phyloP scores from a whole-genome alignment of 2,113 vertebrate genomes.

The Burhinus oedicnemus region DNA sequence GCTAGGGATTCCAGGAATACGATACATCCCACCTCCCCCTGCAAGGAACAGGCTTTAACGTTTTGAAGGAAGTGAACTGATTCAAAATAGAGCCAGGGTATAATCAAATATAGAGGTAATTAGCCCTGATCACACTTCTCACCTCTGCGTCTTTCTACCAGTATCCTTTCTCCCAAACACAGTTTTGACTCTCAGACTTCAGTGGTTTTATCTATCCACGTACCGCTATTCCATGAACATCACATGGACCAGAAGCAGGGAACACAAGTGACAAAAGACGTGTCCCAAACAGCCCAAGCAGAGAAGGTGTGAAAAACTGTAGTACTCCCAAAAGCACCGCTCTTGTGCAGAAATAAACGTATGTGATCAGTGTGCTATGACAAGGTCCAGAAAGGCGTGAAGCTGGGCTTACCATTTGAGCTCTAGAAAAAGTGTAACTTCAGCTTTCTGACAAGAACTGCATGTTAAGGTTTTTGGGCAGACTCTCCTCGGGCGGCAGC shows the following conservation, averaged over 20 bases:
- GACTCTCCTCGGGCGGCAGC: background rate
- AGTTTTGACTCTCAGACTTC: background rate
- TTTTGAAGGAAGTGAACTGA: background rate
- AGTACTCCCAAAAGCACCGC: background rate
- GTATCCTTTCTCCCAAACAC: background rate
- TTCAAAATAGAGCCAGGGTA: background rate
- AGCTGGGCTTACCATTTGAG: background rate
- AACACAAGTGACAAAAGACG: background rate
- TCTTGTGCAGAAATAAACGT: background rate
- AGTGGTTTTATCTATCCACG: background rate
- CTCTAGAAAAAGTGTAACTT: background rate
- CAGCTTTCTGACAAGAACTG: background rate
- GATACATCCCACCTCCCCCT: background rate
- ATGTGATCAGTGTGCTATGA: rapidly evolving
- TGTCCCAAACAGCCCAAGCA: background rate
- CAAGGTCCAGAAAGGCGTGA: background rate
- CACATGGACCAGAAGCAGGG: background rate
- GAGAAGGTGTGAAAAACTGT: background rate
- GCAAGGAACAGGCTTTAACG: background rate
- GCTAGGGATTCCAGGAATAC: background rate
- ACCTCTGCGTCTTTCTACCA: background rate
- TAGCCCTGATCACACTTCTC: background rate
- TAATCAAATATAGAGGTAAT: background rate
- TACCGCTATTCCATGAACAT: background rate
- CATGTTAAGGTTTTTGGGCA: rapidly evolving